Evolutionary conservation across 2,113 vertebrate species (phyloP), one percentile per base, ranked within the genome.

Genomic region (Zosterops borbonicus): DNA sequence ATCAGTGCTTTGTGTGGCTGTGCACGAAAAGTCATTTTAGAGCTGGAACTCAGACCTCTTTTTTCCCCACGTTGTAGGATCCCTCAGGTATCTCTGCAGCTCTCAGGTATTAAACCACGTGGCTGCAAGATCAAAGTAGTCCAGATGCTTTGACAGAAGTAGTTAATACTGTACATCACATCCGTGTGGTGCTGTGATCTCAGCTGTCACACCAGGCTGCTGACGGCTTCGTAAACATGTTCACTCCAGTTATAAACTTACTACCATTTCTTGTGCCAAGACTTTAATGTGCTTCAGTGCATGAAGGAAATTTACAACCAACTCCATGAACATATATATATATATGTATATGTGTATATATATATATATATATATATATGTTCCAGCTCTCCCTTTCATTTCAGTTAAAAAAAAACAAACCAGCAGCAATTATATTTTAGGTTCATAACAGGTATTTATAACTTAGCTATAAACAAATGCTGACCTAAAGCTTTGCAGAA

Each of bases 281-380:
- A 81, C 60, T 95, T 92, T 80, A 92, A 81, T 92, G 92, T 95
- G 93, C 94, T 94, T 95, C 95, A 96, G 95, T 97, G 95, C 95
- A 87, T 86, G 92, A 96, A 96, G 76, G 64, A 95, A 95, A 91
- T 96, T 90, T 91, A 96, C 92, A 96, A 42, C 76, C 0, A 0
- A 67, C 60, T 74, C 68, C 49, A 53, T 31, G 60, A 96, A 90
- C 56, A 94, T 52, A 81, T 59, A 83, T 52, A 81, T 59, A 83
- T 71, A 65, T 65, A 60, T 67, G 37, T 60, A 73, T 46, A 65
- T 60, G 71, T 50, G 74, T 47, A 74, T 55, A 50, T 47, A 5
- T 35, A 18, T 59, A 60, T 62, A 50, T 63, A n/a, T n/a, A n/a
- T 62, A 50, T 63, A 64, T 79, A 81, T 74, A 90, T 78, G 62